These are phyloP conservation scores for Pantherophis guttatus DNA, from an alignment of 2,113 vertebrate species.

Conservation along the genomic window DNA sequence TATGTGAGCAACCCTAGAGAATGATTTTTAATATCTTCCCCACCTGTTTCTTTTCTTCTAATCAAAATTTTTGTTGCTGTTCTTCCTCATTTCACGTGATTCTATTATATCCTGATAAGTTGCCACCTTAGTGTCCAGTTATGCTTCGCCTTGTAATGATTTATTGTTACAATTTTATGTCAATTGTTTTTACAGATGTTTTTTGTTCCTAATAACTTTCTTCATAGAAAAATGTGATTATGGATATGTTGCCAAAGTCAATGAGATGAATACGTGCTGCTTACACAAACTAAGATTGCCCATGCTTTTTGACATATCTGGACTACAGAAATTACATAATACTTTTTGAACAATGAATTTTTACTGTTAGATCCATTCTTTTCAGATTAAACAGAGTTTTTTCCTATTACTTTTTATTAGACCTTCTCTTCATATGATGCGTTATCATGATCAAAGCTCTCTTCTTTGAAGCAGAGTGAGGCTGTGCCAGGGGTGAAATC, in stretches of 20 bases:
- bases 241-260: conserved; percentile 1
- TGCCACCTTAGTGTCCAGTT: conserved; percentile 3
- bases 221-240: conserved; percentile 10
- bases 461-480: not conserved
- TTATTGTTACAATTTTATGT: conserved; percentile 19
- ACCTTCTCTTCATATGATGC: not conserved
- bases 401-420: not conserved
- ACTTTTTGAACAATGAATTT: conserved; percentile 10
- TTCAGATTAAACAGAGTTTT: not conserved
- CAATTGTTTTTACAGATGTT: conserved; percentile 20
- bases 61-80: not conserved
- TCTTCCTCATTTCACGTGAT: not conserved
- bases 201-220: conserved; percentile 19
- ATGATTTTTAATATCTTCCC: conserved; percentile 4
- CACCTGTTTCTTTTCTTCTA: conserved; percentile 18
- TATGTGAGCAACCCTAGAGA: not conserved
- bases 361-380: conserved; percentile 2
- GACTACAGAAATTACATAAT: conserved; percentile 16
- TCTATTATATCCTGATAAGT: not conserved
- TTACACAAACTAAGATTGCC: not conserved
- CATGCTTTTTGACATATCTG: not conserved
- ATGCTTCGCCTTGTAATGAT: not conserved
- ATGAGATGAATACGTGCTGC: not conserved
- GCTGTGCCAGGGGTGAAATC: not conserved
- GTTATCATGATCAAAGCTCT: not conserved